Base-by-base conservation (phyloP, 2,797 vertebrate genomes). In the Paguma larvata region DNA sequence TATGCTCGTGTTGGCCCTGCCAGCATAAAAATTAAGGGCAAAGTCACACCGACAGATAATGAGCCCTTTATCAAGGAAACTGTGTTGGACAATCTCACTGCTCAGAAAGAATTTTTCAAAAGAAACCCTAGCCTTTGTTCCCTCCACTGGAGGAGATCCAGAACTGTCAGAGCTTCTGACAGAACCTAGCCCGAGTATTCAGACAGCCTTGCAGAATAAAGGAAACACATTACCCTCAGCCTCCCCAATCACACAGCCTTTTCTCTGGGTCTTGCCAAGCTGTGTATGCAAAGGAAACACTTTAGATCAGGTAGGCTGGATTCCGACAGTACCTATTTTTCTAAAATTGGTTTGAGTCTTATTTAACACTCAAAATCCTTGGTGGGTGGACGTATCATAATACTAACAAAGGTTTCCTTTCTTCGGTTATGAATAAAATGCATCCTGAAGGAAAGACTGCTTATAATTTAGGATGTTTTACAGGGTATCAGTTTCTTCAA, bases 71-170 rank as follows among this genome's bases (percentile, higher is more conserved):
- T 98, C 95, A 94, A 88, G 89, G 85, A 97, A 97, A 94, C 97
- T 86, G 85, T 98, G 91, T 97, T 95, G 95, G 97, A 97, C 92
- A 98, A 97, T 97, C 90, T 96, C 92, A 34, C 73, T 78, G 73
- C 91, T 97, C 79, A 94, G 92, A 98, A 97, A 93, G 72, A 95
- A 95, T 92, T 97, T 96, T 97, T 97, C 94, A 96, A 98, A 98
- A 97, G 95, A 95, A 97, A 96, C 70, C 34, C 78, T 75, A 92
- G 93, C 91, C 97, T 98, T 98, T 98, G 97, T 97, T 95, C 63
- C 92, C 68, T 80, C 38, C 53, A n/a, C 88, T 95, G 97, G 91
- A 97, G 91, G 84, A n/a, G 73, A 56, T 95, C 87, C 97, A 95
- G 92, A 80, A 70, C 94, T 97, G 96, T 95, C 90, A 95, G n/a